These are phyloP conservation scores for Melieria omissa DNA, from an alignment of 2,888 invertebrate genomes.

Conservation along the genomic window DNA sequence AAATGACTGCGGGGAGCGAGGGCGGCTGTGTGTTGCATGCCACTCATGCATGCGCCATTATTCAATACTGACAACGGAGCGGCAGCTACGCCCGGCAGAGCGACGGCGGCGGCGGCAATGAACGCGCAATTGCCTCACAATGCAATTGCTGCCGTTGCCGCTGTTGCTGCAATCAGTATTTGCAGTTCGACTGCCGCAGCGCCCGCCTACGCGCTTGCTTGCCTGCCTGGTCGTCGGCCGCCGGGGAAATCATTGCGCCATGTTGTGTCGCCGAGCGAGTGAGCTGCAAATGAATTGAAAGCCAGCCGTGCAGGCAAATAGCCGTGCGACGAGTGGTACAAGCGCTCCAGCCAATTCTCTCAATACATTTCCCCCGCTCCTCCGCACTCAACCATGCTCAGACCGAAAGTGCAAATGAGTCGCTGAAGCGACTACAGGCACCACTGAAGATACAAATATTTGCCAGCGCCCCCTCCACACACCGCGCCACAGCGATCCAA, in stretches of 20 bases:
- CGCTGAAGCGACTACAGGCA: too few species aligned
- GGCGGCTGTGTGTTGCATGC: background rate
- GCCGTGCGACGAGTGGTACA: background rate
- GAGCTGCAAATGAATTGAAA: conserved; percentile 51
- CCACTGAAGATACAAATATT: too few species aligned
- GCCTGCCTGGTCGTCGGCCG: background rate
- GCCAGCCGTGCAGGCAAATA: conserved; percentile 17
- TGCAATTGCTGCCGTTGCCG: conserved; percentile 32
- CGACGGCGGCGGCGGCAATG: background rate
- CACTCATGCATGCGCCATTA: conserved; percentile 27
- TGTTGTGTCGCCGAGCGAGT: conserved; percentile 9
- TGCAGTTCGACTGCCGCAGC: conserved; percentile 45
- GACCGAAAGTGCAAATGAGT: background rate
- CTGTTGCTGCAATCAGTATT: conserved; percentile 10
- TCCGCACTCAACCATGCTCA: background rate
- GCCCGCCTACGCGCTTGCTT: background rate
- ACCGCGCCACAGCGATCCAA: too few species aligned
- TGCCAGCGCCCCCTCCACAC: too few species aligned
- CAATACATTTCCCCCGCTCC: background rate
- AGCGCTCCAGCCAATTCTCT: background rate
- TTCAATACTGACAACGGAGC: conserved; percentile 46
- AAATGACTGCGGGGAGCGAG: too few species aligned
- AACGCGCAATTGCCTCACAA: conserved; percentile 21
- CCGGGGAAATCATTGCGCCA: conserved; percentile 56
- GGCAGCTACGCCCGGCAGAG: background rate